phyloP scores from a whole-genome alignment of 2,797 vertebrate genomes.

The Liasis olivaceus region DNA sequence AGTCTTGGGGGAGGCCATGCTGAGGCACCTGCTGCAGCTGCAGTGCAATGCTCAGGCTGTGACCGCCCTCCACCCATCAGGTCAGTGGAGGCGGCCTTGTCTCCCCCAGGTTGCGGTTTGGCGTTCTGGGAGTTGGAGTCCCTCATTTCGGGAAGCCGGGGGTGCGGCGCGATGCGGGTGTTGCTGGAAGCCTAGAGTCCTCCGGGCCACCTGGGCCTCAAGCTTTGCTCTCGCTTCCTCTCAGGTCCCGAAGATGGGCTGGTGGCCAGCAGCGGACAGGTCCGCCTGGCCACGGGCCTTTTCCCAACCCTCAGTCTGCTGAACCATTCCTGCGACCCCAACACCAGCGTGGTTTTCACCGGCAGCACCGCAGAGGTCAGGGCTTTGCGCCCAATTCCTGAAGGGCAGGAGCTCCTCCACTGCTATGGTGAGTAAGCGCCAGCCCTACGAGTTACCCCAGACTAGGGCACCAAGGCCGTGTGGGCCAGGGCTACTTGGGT shows the following conservation, averaged over 20 bases:
- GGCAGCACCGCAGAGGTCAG: constrained; percentile 77
- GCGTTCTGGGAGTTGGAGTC: neutral
- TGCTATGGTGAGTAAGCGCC: constrained; percentile 86
- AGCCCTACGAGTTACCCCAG: neutral
- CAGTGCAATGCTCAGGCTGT: constrained; percentile 92
- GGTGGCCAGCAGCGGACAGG: constrained; percentile 77
- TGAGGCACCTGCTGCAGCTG: constrained; percentile 91
- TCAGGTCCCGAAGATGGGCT: constrained; percentile 71
- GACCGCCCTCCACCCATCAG: constrained; percentile 77
- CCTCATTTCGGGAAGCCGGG: neutral
- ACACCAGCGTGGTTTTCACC: constrained; percentile 85
- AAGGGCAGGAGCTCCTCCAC: constrained; percentile 89
- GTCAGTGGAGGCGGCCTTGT: constrained; percentile 65
- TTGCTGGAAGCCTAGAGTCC: neutral
- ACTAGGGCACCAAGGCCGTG: neutral
- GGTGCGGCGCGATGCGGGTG: too few relatives aligned
- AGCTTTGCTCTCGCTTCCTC: neutral
- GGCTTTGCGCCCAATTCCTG: constrained; percentile 76
- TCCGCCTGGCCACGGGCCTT: constrained; percentile 87
- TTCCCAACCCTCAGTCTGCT: constrained; percentile 91
- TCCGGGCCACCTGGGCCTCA: neutral
- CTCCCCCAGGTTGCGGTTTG: neutral
- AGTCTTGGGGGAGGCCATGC: constrained; percentile 81
- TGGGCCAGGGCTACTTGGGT: neutral
- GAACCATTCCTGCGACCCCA: constrained; percentile 94